phyloP scores from a whole-genome alignment of 1,140 invertebrate species.

The Neuroterus valhalla region DNA sequence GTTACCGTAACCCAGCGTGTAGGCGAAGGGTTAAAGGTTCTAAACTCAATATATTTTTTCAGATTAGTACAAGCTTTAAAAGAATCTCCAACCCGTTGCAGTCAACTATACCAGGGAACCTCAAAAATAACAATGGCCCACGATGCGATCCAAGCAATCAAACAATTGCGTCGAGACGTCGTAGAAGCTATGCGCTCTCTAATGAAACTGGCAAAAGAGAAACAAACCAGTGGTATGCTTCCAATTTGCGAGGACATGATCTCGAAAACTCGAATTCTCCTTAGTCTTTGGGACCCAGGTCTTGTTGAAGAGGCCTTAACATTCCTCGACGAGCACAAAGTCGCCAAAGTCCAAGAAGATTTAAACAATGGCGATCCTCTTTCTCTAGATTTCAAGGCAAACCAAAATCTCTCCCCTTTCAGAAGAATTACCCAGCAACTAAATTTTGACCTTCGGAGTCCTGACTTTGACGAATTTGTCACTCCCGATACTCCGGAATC shows the following conservation, averaged over 20 bases:
- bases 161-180: constrained; percentile 85
- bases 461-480: constrained; percentile 83
- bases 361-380: constrained; percentile 60
- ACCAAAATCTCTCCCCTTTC: constrained; percentile 81
- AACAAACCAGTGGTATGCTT: constrained; percentile 84
- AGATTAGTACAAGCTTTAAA: constrained; percentile 89
- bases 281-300: constrained; percentile 88
- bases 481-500: constrained; percentile 80
- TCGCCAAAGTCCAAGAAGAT: constrained; percentile 72
- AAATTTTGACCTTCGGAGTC: constrained; percentile 81
- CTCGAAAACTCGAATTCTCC: constrained; percentile 83
- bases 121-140: constrained; percentile 88
- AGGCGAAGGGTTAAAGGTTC: too few relatives aligned
- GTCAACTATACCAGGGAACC: constrained; percentile 77
- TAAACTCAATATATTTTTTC: constrained; percentile 47
- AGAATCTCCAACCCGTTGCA: constrained; percentile 81
- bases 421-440: constrained; percentile 86
- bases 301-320: constrained; percentile 89
- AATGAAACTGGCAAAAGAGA: constrained; percentile 83
- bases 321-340: constrained; percentile 85
- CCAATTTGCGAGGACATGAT: constrained; percentile 87
- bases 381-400: constrained; percentile 63
- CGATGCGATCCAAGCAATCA: constrained; percentile 86
- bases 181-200: constrained; percentile 86
- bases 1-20: too few relatives aligned